Evolutionary conservation across 1,140 invertebrate species (phyloP).

Genomic region (Spodoptera frugiperda): DNA sequence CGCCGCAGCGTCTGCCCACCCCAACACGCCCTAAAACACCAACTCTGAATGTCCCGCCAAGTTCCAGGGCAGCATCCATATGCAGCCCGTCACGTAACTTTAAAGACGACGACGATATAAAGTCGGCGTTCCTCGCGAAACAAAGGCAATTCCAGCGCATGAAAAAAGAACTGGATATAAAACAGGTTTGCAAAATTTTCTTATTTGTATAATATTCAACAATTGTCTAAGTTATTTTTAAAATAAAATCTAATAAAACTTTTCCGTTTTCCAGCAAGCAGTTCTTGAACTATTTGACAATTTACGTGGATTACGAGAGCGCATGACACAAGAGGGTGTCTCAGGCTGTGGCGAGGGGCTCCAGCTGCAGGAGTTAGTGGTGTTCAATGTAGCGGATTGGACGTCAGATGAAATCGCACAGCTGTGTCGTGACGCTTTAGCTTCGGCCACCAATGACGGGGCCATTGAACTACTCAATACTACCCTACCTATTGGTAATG

Average conservation of each 20-base stretch:
- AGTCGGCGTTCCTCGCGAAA: conserved; percentile 59
- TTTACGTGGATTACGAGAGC: conserved; percentile 66
- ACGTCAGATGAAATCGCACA: conserved; percentile 70
- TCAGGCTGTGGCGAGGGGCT: conserved; percentile 59
- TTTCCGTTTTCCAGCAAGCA: conserved; percentile 64
- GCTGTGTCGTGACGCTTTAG: conserved; percentile 66
- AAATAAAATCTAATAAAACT: conserved; percentile 7
- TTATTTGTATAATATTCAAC: background rate
- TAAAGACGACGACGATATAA: conserved; percentile 64
- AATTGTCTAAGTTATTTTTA: background rate
- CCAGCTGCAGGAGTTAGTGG: conserved; percentile 63
- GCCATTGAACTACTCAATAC: conserved; percentile 66
- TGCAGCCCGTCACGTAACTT: conserved; percentile 26
- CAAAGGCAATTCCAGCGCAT: conserved; percentile 70
- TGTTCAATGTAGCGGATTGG: conserved; percentile 80
- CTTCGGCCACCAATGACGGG: conserved; percentile 59
- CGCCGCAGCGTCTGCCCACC: conserved; percentile 21
- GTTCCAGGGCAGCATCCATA: conserved; percentile 10
- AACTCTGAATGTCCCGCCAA: conserved; percentile 15
- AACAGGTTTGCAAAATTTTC: conserved; percentile 69
- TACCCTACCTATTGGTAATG: conserved; percentile 63
- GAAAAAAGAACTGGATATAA: conserved; percentile 79
- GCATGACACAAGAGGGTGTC: conserved; percentile 65
- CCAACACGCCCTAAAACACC: conserved; percentile 55
- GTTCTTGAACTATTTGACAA: conserved; percentile 71